A percentile compares a stretch with the other conserved stretches of the same genome.
phyloP scores from a whole-genome alignment of 2,797 vertebrate species.

The Pangasius sanitwongsei region DNA sequence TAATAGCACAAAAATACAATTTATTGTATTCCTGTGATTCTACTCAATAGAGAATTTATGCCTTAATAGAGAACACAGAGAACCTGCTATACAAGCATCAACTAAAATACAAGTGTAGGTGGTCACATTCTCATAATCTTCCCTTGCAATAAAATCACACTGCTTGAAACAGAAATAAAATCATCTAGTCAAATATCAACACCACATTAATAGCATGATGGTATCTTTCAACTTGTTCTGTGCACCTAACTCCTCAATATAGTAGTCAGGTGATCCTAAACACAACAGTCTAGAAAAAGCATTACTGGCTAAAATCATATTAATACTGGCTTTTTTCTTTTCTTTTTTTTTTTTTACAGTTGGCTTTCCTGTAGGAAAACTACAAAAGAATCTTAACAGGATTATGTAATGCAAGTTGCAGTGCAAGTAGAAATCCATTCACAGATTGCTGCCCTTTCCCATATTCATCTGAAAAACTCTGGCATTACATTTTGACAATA shows the following conservation, averaged over 20 bases:
- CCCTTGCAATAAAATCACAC: conserved; percentile 3
- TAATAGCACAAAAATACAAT: conserved; percentile 21
- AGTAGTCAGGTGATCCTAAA: background rate
- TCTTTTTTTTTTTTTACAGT: background rate
- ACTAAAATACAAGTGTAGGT: conserved; percentile 3
- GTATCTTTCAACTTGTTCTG: conserved; percentile 5
- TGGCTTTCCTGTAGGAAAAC: conserved; percentile 28
- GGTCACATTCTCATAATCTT: conserved; percentile 19
- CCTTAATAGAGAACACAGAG: background rate
- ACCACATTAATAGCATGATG: conserved; percentile 16
- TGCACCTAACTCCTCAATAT: background rate
- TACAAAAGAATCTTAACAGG: conserved; percentile 21
- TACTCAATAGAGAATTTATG: background rate
- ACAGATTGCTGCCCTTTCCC: background rate
- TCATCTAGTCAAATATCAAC: background rate
- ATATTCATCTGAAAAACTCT: conserved; percentile 24
- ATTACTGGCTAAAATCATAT: background rate
- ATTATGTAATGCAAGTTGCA: conserved; percentile 48
- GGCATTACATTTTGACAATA: conserved; percentile 21
- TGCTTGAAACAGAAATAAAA: conserved; percentile 7
- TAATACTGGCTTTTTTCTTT: conserved; percentile 27
- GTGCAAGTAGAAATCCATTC: conserved; percentile 42
- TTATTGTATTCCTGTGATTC: conserved; percentile 14
- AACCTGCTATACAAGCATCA: background rate
- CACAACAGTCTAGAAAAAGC: background rate